Base-by-base conservation (phyloP, 2,113 vertebrate species). In the Anthoscopus minutus region DNA sequence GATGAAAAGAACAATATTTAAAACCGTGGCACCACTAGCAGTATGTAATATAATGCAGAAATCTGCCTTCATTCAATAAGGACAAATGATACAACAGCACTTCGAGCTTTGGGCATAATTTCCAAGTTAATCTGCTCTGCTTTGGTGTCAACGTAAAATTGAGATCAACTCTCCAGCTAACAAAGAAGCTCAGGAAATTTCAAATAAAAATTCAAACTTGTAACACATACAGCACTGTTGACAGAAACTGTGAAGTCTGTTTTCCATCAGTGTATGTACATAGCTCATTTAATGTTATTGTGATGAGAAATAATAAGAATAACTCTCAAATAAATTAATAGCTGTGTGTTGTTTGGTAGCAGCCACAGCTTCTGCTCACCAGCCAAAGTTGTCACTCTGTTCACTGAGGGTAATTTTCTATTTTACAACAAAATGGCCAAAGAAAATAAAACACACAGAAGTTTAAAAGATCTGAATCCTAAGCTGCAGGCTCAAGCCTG, bases 1-100 rank as follows among this genome's bases (percentile, higher is more conserved):
- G 74, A 89, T 89, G 87, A 94, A 95, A 92, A 87, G 71, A 92
- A 69, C 70, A 91, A 70, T 82, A 85, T 95, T 91, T 92, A 54
- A 89, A 94, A 53, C 70, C 4, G 8, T 88, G 74, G 81, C 87
- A 89, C 33, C 50, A 72, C 60, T 30, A 82, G 91, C 77, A 81
- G 61, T 27, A 28, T 86, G 72, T 80, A 62, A 50, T 80, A 47
- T n/a, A 91, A 89, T 83, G 74, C 58, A 89, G 74, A 89, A 95
- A 80, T 89, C 76, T 94, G 85, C 88, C 69, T 91, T 88, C 73
- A 61, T 95, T 94, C 91, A 94, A 27, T 83, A 70, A 85, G 87
- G 74, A 94, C 89, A 95, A 95, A 94, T 35, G 58, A 91, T 94
- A 81, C 84, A 89, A 86, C 73, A 73, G 84, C 66, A 70, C 71